Evolutionary conservation across 2,797 vertebrate species (phyloP), one percentile per base, ranked within the genome.

Genomic region (Etheostoma nigrum): DNA sequence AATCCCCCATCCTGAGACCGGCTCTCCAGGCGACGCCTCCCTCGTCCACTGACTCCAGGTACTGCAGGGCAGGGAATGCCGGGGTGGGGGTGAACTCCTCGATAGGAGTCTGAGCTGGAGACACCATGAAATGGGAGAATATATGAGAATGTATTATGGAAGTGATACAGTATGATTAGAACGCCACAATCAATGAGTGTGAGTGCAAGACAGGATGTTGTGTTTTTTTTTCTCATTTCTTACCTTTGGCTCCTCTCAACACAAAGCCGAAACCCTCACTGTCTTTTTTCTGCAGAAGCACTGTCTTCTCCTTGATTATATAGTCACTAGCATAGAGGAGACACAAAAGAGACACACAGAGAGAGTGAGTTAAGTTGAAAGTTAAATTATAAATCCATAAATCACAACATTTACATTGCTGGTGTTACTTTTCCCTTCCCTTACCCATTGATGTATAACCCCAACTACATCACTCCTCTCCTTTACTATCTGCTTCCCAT

Each of bases 241-340:
- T 94, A 98, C 97, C 97, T 96, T 98, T 98, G 84, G 97, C 97
- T 52, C 97, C 97, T 87, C 97, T 93, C 67, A 98, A 95, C 90
- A 98, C 97, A 89, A 98, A 98, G 77, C 97, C 97, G n/a, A 98
- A 98, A 19, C 97, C 97, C 90, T 98, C 97, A 23, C 96, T 98
- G 95, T 98, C 97, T 91, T 97, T 97, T 90, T 98, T 98, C 95
- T 98, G 97, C 87, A 98, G 93, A 60, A 98, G 93, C 70, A 98
- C 97, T 1, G 97, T 96, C 95, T 98, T 98, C 94, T 98, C 97
- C 90, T 98, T 98, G 89, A 98, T 97, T 91, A 98, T 97, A 90
- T 97, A 98, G 95, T 98, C 97, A 92, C 97, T 98, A 70, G 14
- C 40, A 82, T 54, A 82, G 33, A 81, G 11, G 19, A 70, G 30